Evolutionary conservation across 1,140 invertebrate genomes (phyloP).

Genomic region (Samia ricini): DNA sequence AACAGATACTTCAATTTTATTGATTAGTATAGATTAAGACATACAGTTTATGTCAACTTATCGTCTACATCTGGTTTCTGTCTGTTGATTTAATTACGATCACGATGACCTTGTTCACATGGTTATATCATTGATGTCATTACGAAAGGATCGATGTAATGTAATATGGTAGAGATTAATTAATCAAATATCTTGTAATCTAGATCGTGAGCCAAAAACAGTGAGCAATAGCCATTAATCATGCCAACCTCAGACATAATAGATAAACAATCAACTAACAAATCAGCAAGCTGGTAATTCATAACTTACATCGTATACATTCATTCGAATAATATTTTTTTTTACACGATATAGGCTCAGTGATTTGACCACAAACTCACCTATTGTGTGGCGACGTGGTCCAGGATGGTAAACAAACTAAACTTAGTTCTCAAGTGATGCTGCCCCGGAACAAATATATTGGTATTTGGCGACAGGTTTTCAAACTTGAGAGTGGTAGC

Average conservation of each 20-base stretch:
- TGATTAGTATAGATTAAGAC: too few species aligned
- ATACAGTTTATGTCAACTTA: neutral
- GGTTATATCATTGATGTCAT: slow-evolving; percentile 9
- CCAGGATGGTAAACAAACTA: too few species aligned
- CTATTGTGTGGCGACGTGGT: too few species aligned
- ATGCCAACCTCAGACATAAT: neutral
- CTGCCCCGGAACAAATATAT: too few species aligned
- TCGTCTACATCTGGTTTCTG: neutral
- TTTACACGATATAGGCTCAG: too few species aligned
- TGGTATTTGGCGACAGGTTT: too few species aligned
- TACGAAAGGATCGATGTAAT: slow-evolving; percentile 6
- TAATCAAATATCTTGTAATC: slow-evolving; percentile 10
- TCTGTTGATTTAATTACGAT: neutral
- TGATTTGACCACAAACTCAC: too few species aligned
- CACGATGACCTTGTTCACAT: slow-evolving; percentile 11
- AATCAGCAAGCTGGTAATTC: neutral
- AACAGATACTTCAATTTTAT: too few species aligned
- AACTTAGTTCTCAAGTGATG: too few species aligned
- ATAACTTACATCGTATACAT: neutral
- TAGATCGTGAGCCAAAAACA: slow-evolving; percentile 12
- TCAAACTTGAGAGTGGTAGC: too few species aligned
- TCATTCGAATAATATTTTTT: too few species aligned
- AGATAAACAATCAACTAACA: slow-evolving; percentile 8
- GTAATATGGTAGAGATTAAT: slow-evolving; percentile 9
- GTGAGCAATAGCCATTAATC: slow-evolving; percentile 9